A percentile compares a stretch with the other conserved stretches of the same genome.
Conservation (phyloP, 2,888 invertebrate species). For the Scelioninae gen. 2 region DNA sequence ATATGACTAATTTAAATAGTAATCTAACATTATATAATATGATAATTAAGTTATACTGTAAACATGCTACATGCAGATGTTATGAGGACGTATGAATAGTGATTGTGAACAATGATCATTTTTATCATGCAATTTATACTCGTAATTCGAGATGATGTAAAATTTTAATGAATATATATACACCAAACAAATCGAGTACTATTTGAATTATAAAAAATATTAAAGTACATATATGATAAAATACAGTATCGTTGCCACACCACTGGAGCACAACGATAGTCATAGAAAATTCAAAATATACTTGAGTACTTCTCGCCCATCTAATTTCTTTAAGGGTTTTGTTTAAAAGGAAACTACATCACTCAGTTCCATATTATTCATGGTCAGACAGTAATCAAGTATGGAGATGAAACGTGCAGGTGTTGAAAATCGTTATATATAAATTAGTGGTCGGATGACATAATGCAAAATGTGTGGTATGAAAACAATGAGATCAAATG, state of each 20-base stretch:
- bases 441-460: conserved; percentile 21
- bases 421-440: conserved; percentile 4
- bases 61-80: conserved; percentile 29
- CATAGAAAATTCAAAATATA: not conserved
- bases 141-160: conserved; percentile 51
- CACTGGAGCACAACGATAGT: conserved; percentile 1
- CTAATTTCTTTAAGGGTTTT: not conserved
- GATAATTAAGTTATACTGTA: conserved; percentile 9
- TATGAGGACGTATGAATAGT: conserved; percentile 17
- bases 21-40: conserved; percentile 3
- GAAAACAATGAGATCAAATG: conserved; percentile 48
- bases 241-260: too few species aligned
- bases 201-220: conserved; percentile 8
- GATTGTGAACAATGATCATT: conserved; percentile 24
- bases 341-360: not conserved
- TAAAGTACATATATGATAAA: too few species aligned
- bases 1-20: not conserved
- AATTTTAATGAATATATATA: conserved; percentile 13
- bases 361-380: not conserved
- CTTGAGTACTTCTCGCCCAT: conserved; percentile 5
- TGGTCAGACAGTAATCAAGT: conserved; percentile 16
- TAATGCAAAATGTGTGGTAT: conserved; percentile 47
- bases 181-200: conserved; percentile 15
- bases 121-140: conserved; percentile 47
- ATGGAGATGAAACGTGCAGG: conserved; percentile 24